A percentile compares a stretch with the other conserved stretches of the same genome.
Evolutionary conservation across 37 sponge, comb jelly and placozoan genomes (phyloP).

Genomic region (Hexactinellida sp.): DNA sequence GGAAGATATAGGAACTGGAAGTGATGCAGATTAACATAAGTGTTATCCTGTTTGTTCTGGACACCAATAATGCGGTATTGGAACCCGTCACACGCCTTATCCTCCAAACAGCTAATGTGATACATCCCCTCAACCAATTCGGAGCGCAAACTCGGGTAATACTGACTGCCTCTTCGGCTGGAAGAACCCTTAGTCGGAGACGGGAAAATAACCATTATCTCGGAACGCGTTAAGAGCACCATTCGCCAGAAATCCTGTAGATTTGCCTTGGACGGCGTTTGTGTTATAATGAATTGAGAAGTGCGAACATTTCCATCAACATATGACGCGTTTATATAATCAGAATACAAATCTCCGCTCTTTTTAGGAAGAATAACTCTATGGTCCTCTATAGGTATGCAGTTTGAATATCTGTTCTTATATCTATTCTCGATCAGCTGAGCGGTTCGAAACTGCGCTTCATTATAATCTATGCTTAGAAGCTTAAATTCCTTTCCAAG

Average conservation of each 20-base stretch:
- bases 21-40: constrained; percentile 20
- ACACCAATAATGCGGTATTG: constrained; percentile 15
- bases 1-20: constrained; percentile 18
- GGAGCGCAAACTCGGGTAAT: background rate
- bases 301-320: constrained; percentile 1
- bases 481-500: background rate
- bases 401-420: background rate
- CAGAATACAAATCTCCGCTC: background rate
- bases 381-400: background rate
- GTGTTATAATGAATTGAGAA: constrained; percentile 1
- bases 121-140: background rate
- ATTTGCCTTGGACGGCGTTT: background rate
- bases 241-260: background rate
- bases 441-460: background rate
- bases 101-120: background rate
- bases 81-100: background rate
- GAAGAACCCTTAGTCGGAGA: background rate
- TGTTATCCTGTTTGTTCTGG: constrained; percentile 13
- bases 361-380: background rate
- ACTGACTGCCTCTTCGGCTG: background rate
- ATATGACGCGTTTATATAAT: background rate
- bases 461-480: background rate
- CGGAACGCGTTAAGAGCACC: background rate
- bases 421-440: background rate
- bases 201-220: background rate